These are phyloP conservation scores for Sipha flava DNA, from an alignment of 1,140 invertebrate genomes.

Conservation along the genomic window DNA sequence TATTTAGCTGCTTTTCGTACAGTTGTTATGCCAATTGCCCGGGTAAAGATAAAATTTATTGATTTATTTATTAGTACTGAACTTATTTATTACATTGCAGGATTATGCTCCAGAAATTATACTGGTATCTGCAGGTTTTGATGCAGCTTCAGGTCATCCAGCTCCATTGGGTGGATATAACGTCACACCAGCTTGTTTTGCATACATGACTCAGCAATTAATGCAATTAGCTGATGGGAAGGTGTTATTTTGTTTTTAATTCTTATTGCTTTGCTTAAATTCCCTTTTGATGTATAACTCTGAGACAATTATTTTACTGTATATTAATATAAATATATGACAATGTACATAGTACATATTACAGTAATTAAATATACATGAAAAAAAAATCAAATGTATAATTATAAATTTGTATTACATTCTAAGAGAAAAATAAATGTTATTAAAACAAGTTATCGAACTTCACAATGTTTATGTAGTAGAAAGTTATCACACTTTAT, in stretches of 20 bases:
- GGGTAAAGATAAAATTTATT: slow-evolving; percentile 44
- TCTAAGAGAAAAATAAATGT: too few species aligned
- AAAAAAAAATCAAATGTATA: too few species aligned
- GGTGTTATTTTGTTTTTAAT: slow-evolving; percentile 43
- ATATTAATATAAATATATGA: too few species aligned
- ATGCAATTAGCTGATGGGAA: slow-evolving; percentile 83
- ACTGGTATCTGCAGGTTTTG: slow-evolving; percentile 94
- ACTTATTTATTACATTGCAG: slow-evolving; percentile 43
- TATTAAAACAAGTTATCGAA: too few species aligned
- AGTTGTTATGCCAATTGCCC: slow-evolving; percentile 85
- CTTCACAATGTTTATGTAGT: too few species aligned
- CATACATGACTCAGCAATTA: slow-evolving; percentile 89
- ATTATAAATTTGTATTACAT: too few species aligned
- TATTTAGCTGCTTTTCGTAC: slow-evolving; percentile 94
- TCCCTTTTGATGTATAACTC: too few species aligned
- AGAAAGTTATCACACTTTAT: too few species aligned
- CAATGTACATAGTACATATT: too few species aligned
- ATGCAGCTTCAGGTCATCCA: slow-evolving; percentile 87
- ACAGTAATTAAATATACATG: too few species aligned
- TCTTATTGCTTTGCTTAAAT: too few species aligned
- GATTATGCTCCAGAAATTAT: slow-evolving; percentile 92
- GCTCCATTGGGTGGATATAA: slow-evolving; percentile 90
- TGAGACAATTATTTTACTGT: too few species aligned
- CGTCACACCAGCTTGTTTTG: slow-evolving; percentile 90
- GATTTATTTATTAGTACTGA: not conserved